Evolutionary conservation across 2,113 vertebrate genomes (phyloP).

Genomic region (Mus pahari): DNA sequence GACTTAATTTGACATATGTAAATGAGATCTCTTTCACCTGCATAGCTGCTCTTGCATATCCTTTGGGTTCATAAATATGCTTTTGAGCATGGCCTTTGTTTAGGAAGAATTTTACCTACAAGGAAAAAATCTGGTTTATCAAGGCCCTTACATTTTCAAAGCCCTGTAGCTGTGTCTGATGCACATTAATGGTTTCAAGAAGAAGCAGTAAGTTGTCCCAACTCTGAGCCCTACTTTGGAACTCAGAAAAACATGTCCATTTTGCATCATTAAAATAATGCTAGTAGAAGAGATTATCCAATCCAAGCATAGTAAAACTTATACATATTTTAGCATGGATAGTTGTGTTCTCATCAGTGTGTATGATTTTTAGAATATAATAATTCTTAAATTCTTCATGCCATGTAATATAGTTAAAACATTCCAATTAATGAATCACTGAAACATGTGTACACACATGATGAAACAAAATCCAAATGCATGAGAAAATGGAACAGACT

Average conservation of each 20-base stretch:
- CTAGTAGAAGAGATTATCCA: not conserved
- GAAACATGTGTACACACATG: not conserved
- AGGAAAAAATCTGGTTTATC: not conserved
- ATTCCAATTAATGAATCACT: not conserved
- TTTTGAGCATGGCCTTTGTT: conserved; percentile 57
- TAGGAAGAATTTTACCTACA: conserved; percentile 59
- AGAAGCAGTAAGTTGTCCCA: not conserved
- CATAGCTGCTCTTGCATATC: conserved; percentile 51
- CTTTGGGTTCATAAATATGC: conserved; percentile 55
- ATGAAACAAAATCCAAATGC: not conserved
- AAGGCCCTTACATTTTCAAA: conserved; percentile 1
- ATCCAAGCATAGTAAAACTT: not conserved
- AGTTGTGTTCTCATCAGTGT: not conserved
- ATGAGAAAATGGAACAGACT: not conserved
- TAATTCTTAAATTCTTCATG: not conserved
- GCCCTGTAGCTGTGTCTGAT: not conserved
- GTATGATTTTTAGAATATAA: not conserved
- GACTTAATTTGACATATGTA: conserved; percentile 76
- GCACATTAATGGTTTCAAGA: not conserved
- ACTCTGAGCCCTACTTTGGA: not conserved
- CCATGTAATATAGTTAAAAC: not conserved
- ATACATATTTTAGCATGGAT: not conserved
- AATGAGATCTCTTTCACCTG: conserved; percentile 66
- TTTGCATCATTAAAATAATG: conserved; percentile 8
- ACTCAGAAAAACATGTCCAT: not conserved